phyloP scores from a whole-genome alignment of 1,140 invertebrate species.

The Musca domestica region DNA sequence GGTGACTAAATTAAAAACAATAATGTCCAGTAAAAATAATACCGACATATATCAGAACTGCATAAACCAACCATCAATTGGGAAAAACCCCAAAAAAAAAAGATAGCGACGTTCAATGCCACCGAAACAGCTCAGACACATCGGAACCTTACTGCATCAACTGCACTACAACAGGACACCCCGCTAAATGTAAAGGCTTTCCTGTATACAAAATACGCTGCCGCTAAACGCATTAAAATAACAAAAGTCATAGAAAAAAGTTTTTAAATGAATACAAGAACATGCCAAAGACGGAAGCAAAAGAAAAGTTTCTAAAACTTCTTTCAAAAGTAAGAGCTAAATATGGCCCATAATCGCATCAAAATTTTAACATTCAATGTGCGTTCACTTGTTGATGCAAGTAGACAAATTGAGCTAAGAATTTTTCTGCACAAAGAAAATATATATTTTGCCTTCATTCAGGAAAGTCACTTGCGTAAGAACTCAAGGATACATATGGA shows the following conservation, averaged over 20 bases:
- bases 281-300: not conserved
- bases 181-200: not conserved
- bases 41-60: not conserved
- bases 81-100: not conserved
- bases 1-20: no score
- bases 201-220: not conserved
- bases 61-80: not conserved
- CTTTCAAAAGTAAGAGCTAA: not conserved
- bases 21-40: no score
- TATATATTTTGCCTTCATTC: no score
- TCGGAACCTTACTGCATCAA: not conserved
- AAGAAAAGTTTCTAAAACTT: not conserved
- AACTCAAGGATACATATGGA: no score
- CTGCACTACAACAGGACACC: not conserved
- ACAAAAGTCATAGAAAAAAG: not conserved
- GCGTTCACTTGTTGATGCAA: constrained; percentile 23
- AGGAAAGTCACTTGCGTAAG: no score
- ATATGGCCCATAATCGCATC: not conserved
- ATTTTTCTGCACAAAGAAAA: no score
- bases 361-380: constrained; percentile 26
- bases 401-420: constrained; percentile 1
- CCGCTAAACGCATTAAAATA: not conserved
- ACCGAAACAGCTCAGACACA: no score
- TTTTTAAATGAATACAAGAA: not conserved
- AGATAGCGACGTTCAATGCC: not conserved